phyloP scores from a whole-genome alignment of 2,797 vertebrate genomes.

The Anabacerthia variegaticeps region DNA sequence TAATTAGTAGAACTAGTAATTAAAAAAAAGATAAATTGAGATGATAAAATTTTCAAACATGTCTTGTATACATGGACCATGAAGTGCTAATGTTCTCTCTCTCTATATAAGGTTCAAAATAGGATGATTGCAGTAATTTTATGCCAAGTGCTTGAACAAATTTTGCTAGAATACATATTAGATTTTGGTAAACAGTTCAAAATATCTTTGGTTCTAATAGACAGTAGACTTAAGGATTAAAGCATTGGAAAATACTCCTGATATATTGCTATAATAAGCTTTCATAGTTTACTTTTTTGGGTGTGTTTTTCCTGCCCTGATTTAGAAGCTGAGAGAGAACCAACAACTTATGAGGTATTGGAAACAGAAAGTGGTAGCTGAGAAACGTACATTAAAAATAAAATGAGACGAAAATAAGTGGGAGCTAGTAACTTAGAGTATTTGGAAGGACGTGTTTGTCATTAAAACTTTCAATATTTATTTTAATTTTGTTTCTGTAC shows the following conservation, averaged over 20 bases:
- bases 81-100: neutral
- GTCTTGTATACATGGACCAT: neutral
- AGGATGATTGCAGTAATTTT: neutral
- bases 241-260: neutral
- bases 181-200: neutral
- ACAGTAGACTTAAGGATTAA: neutral
- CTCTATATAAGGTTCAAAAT: neutral
- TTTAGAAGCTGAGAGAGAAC: neutral
- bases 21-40: neutral
- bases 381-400: neutral
- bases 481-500: slow-evolving; percentile 14
- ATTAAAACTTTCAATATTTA: neutral
- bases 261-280: neutral
- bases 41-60: neutral
- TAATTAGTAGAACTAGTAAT: neutral
- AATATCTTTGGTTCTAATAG: neutral
- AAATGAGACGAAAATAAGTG: neutral
- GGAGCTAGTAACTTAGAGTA: neutral
- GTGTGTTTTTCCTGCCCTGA: neutral
- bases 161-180: neutral
- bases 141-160: neutral
- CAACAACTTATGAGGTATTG: neutral
- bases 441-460: neutral
- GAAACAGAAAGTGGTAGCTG: neutral
- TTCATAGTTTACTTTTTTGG: neutral